Conservation (phyloP, 2,113 vertebrate species). For the Mastomys natalensis region DNA sequence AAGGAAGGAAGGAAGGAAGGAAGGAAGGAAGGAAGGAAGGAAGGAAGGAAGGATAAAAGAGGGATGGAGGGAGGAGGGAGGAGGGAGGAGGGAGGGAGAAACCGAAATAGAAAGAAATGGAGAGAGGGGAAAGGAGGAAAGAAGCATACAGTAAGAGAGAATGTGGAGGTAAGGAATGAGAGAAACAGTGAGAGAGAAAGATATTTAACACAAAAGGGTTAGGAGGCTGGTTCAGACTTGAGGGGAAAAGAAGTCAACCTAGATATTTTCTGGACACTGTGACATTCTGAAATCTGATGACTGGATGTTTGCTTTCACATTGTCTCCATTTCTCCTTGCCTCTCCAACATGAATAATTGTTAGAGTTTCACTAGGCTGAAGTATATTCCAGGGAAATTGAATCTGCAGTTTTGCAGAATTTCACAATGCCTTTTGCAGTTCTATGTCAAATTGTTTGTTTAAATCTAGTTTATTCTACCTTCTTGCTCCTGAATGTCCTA, state of each 20-base stretch:
- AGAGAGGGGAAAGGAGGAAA: too few relatives aligned
- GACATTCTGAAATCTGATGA: constrained; percentile 67
- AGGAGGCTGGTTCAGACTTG: constrained; percentile 33
- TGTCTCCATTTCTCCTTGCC: constrained; percentile 67
- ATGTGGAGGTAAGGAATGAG: background rate
- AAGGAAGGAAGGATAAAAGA: too few relatives aligned
- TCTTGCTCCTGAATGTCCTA: constrained; percentile 60
- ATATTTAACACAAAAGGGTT: background rate
- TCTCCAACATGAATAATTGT: constrained; percentile 4
- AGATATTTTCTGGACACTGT: constrained; percentile 67
- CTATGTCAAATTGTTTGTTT: constrained; percentile 53
- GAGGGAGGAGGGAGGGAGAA: too few relatives aligned
- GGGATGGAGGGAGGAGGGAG: too few relatives aligned
- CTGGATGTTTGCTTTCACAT: constrained; percentile 47
- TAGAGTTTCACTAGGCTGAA: constrained; percentile 55
- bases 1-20: too few relatives aligned
- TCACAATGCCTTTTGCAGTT: constrained; percentile 48
- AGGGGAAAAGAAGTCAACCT: constrained; percentile 54
- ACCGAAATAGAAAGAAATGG: too few relatives aligned
- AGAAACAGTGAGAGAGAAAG: background rate
- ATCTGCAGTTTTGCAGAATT: constrained; percentile 60
- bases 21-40: too few relatives aligned
- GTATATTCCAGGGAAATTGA: constrained; percentile 58
- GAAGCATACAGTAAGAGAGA: background rate
- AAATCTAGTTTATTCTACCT: constrained; percentile 74